Evolutionary conservation across 2,113 vertebrate species (phyloP).

Genomic region (Pygoscelis antarcticus): DNA sequence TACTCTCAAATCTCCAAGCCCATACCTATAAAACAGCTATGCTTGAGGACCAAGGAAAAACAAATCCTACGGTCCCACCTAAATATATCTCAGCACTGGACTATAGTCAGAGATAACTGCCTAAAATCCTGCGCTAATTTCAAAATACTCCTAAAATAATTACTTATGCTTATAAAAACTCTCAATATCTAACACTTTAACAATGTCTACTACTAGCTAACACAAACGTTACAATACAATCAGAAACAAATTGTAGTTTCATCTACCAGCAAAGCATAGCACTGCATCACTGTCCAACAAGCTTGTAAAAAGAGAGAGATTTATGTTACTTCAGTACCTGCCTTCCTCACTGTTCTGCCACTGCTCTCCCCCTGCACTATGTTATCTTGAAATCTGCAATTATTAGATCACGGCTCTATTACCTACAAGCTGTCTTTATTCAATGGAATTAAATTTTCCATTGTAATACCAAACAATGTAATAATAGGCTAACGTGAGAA

Average conservation of each 20-base stretch:
- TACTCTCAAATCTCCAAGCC: not conserved
- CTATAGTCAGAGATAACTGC: not conserved
- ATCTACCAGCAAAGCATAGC: not conserved
- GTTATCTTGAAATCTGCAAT: not conserved
- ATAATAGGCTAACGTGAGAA: not conserved
- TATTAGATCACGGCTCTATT: not conserved
- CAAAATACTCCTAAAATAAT: not conserved
- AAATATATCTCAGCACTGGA: not conserved
- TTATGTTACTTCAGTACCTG: not conserved
- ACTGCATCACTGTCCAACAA: not conserved
- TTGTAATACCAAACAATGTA: not conserved
- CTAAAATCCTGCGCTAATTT: not conserved
- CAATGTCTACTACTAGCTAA: not conserved
- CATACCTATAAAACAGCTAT: not conserved
- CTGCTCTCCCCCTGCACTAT: not conserved
- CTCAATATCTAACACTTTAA: not conserved
- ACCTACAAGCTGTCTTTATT: not conserved
- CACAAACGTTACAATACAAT: not conserved
- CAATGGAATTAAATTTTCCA: not conserved
- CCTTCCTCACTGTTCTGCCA: not conserved
- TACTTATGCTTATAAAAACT: not conserved
- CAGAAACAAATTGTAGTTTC: not conserved
- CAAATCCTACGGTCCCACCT: not conserved
- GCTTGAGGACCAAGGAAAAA: not conserved
- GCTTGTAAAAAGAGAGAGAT: not conserved